phyloP scores from a whole-genome alignment of 2,113 vertebrate species.

The Riparia riparia region DNA sequence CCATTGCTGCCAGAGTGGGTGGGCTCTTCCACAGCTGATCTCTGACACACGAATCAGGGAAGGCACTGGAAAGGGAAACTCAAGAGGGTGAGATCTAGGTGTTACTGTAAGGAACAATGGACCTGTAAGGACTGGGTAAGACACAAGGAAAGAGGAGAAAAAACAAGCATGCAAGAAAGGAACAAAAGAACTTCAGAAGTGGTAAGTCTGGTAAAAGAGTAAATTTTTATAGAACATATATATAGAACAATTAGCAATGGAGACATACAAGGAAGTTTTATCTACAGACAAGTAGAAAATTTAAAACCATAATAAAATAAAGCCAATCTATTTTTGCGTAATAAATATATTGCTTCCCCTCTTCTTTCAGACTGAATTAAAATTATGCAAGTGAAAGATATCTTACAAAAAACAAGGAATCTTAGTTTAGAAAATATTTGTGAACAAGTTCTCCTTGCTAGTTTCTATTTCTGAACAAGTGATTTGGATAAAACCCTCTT shows the following conservation, averaged over 20 bases:
- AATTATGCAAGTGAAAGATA: background rate
- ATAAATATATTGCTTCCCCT: background rate
- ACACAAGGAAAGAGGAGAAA: background rate
- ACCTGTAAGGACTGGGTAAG: background rate
- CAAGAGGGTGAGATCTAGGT: background rate
- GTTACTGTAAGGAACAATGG: background rate
- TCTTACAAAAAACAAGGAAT: background rate
- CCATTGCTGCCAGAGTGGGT: accelerated
- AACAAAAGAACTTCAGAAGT: background rate
- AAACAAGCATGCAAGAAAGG: background rate
- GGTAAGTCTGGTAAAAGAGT: background rate
- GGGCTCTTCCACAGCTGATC: background rate
- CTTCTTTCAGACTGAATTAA: background rate
- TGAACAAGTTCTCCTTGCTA: background rate
- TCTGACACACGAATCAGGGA: background rate
- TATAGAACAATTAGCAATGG: background rate
- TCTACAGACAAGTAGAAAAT: background rate
- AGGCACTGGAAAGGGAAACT: background rate
- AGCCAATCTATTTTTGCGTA: background rate
- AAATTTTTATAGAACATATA: constrained; percentile 11
- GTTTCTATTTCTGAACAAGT: background rate
- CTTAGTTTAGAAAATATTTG: background rate
- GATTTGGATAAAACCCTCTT: background rate
- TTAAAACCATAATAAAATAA: constrained; percentile 10
- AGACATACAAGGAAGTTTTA: background rate